Conservation (phyloP, 2,113 vertebrate genomes). For the Gobio gobio region DNA sequence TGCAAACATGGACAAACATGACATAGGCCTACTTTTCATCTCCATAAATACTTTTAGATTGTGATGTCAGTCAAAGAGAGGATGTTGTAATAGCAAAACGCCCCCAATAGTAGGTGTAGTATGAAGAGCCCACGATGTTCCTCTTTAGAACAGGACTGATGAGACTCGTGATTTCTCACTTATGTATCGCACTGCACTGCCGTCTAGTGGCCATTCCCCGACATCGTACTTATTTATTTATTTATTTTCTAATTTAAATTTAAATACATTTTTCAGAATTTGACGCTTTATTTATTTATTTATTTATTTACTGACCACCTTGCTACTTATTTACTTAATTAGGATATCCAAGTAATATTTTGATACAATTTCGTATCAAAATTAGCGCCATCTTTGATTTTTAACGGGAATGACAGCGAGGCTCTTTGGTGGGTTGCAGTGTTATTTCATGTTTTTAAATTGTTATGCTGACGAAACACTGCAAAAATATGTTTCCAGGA, state of each 20-base stretch:
- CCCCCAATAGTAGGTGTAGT: not conserved
- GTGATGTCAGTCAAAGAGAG: not conserved
- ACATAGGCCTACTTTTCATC: no score
- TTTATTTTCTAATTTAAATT: no score
- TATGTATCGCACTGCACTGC: slow-evolving; percentile 47
- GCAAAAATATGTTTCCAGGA: no score
- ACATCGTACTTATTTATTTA: not conserved
- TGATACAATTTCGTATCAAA: not conserved
- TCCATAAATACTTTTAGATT: not conserved
- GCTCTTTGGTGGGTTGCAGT: no score
- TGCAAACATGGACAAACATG: not conserved
- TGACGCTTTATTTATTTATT: not conserved
- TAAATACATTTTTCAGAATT: not conserved
- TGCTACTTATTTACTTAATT: not conserved
- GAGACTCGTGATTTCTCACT: not conserved
- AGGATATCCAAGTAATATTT: not conserved
- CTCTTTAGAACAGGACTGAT: not conserved
- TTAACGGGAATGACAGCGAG: no score
- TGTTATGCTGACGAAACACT: no score
- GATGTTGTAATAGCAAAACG: not conserved
- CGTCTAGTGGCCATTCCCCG: slow-evolving; percentile 61
- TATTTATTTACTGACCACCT: not conserved
- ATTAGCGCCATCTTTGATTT: no score
- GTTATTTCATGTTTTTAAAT: no score
- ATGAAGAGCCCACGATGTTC: not conserved